These are phyloP conservation scores for Drosophila mettleri DNA, from an alignment of 2,888 invertebrate species.

Conservation along the genomic window DNA sequence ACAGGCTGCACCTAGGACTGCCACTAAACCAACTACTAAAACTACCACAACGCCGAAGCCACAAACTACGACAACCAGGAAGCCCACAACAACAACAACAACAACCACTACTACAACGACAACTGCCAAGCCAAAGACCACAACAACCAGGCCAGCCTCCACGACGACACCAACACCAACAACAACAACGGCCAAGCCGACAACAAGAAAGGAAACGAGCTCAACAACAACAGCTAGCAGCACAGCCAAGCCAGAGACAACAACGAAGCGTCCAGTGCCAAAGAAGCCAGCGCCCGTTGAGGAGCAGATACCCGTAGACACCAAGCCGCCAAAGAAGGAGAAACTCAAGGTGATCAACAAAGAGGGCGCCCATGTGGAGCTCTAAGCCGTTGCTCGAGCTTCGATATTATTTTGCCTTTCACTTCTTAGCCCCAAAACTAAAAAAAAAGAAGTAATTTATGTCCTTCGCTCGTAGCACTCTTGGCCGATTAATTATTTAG, in stretches of 20 bases:
- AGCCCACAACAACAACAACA: conserved; percentile 47
- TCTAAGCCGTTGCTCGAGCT: conserved; percentile 65
- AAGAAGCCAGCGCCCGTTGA: conserved; percentile 85
- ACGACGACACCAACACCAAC: conserved; percentile 53
- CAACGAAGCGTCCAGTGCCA: conserved; percentile 75
- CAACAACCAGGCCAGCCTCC: conserved; percentile 57
- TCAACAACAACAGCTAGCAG: conserved; percentile 55
- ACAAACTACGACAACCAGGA: conserved; percentile 52
- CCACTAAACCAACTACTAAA: conserved; percentile 61
- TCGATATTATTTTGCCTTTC: neutral
- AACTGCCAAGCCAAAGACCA: conserved; percentile 40
- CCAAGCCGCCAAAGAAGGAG: conserved; percentile 86
- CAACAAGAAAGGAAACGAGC: conserved; percentile 37
- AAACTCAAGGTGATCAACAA: conserved; percentile 88
- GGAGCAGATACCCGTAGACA: conserved; percentile 87
- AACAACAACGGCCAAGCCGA: conserved; percentile 31
- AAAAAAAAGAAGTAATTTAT: neutral
- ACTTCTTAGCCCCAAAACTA: neutral
- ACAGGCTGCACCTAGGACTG: conserved; percentile 56
- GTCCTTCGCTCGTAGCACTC: conserved; percentile 5
- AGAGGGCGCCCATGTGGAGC: conserved; percentile 85
- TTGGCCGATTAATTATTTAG: conserved; percentile 37
- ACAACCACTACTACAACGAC: conserved; percentile 54
- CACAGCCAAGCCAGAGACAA: conserved; percentile 50
- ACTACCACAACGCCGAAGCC: conserved; percentile 65